Percentiles rank a stretch among this genome's conserved stretches.
These are phyloP conservation scores for Parasteatoda lunata DNA, from an alignment of 2,888 invertebrate genomes.

Conservation along the genomic window DNA sequence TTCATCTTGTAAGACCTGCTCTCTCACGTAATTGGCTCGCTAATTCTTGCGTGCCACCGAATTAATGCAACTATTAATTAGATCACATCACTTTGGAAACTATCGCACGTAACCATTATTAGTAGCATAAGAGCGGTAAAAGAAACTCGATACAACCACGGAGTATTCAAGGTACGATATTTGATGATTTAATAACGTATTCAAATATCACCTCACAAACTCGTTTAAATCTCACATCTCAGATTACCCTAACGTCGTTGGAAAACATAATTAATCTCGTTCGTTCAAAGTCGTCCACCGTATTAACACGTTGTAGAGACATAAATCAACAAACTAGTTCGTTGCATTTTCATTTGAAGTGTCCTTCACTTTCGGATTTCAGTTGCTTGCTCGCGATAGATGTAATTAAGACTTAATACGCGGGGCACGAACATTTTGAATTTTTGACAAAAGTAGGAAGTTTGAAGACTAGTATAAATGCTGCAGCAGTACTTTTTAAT, in stretches of 20 bases:
- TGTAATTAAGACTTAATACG: no score
- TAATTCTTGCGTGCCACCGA: background rate
- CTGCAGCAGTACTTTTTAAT: no score
- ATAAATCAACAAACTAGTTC: no score
- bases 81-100: background rate
- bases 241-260: background rate
- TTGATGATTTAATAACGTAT: background rate
- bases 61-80: background rate
- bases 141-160: background rate
- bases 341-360: no score
- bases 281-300: background rate
- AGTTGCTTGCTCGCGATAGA: no score
- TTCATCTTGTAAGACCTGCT: no score
- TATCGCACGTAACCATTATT: background rate
- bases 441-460: no score
- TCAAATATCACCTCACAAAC: background rate
- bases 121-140: background rate
- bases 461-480: no score
- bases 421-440: no score
- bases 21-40: no score
- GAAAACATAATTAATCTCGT: conserved; percentile 2
- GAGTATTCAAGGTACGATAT: background rate
- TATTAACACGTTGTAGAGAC: no score
- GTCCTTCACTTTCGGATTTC: no score
- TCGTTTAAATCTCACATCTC: background rate